phyloP scores from a whole-genome alignment of 2,888 invertebrate genomes.

The Drosophila putrida region DNA sequence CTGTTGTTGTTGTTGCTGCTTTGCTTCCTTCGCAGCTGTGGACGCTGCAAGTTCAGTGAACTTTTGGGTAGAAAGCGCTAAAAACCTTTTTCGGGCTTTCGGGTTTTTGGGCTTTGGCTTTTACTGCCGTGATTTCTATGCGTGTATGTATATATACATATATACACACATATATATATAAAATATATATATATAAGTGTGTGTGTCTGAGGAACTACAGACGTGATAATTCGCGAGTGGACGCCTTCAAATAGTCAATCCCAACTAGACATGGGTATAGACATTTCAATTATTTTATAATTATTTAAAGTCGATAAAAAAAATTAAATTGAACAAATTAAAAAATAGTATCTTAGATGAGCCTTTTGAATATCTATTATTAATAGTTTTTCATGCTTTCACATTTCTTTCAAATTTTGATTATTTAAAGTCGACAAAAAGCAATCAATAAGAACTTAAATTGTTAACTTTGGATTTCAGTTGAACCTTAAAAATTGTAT shows the following conservation, averaged over 20 bases:
- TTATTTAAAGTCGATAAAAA: too few species aligned
- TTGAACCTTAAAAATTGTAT: too few species aligned
- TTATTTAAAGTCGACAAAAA: too few species aligned
- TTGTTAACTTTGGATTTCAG: too few species aligned
- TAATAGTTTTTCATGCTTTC: too few species aligned
- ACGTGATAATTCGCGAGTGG: conserved; percentile 43
- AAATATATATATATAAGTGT: conserved; percentile 9
- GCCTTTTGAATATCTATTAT: too few species aligned
- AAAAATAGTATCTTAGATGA: too few species aligned
- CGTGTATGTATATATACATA: conserved; percentile 15
- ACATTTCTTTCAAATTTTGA: too few species aligned
- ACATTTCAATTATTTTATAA: too few species aligned
- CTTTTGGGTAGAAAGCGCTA: conserved; percentile 73
- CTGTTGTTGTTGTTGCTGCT: conserved; percentile 47
- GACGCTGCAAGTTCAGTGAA: conserved; percentile 72
- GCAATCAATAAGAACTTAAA: too few species aligned
- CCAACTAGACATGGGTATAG: background rate
- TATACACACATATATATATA: background rate
- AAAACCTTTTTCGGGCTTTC: conserved; percentile 49
- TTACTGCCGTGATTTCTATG: conserved; percentile 49
- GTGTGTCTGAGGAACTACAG: conserved; percentile 15
- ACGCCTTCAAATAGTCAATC: conserved; percentile 23
- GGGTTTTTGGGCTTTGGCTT: conserved; percentile 43
- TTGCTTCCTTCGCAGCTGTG: conserved; percentile 65
- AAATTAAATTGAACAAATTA: too few species aligned